Percentiles rank a stretch among this genome's conserved stretches.
phyloP scores from a whole-genome alignment of 2,888 invertebrate genomes.

The Glyphotaelius pellucidus region DNA sequence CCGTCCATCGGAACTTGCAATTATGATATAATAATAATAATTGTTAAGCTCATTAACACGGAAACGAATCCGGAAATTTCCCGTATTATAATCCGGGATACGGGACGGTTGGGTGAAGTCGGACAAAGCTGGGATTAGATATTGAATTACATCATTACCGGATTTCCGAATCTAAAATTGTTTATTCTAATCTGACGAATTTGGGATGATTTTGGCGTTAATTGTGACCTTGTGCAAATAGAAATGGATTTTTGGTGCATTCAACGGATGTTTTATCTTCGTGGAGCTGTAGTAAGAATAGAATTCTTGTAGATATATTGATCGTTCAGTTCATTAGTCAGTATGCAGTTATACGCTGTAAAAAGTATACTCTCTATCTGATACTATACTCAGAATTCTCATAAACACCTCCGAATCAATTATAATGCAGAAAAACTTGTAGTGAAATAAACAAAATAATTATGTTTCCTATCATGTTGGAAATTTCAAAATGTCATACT shows the following conservation, averaged over 20 bases:
- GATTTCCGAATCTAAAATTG: slow-evolving; percentile 36
- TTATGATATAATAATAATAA: slow-evolving; percentile 7
- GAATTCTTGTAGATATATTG: too few relatives aligned
- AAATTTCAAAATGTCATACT: too few relatives aligned
- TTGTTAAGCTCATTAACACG: slow-evolving; percentile 30
- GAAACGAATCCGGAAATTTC: slow-evolving; percentile 29
- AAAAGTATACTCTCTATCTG: too few relatives aligned
- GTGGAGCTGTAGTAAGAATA: too few relatives aligned
- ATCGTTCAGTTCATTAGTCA: too few relatives aligned
- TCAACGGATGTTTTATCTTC: too few relatives aligned
- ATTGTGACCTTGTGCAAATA: neutral
- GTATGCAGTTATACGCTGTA: too few relatives aligned
- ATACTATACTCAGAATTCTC: too few relatives aligned
- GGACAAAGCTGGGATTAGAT: slow-evolving; percentile 33
- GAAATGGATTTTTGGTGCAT: neutral
- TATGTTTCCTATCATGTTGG: too few relatives aligned
- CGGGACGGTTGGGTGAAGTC: neutral
- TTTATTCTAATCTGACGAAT: slow-evolving; percentile 29
- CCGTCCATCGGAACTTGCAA: neutral
- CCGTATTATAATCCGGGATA: slow-evolving; percentile 38
- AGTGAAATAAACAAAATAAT: too few relatives aligned
- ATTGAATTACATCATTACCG: slow-evolving; percentile 61
- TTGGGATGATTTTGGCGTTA: neutral
- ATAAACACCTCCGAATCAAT: too few relatives aligned
- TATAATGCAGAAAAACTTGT: too few relatives aligned